Base-by-base conservation (phyloP, 1,140 invertebrate species). In the Tetramorium alpestre region DNA sequence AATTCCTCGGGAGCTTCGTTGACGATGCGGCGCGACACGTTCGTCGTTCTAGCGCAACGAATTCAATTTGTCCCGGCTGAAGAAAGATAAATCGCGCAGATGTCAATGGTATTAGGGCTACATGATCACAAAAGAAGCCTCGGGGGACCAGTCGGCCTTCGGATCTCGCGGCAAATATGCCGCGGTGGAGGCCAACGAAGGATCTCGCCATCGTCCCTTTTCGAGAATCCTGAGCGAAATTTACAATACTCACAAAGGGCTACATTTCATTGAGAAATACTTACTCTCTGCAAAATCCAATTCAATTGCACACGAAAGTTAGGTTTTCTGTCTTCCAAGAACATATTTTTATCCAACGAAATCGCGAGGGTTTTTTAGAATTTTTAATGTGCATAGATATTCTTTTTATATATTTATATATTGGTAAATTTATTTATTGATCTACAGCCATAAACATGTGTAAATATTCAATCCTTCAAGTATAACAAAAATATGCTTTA, bases 51-150 rank as follows among this genome's bases (percentile, higher is more conserved):
- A 56, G 51, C 69, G 69, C 72, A 76, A 65, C 81, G 86, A 92
- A 93, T 93, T 92, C 85, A 92, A 93, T 92, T 93, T 91, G 90
- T 93, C 87, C 77, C 78, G 93, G 90, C 91, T 93, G 92, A 92
- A 94, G 94, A 94, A 94, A 95, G 94, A 95, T 94, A 95, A 95
- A 94, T 94, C 94, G 94, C 93, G 90, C 91, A 94, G 94, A 95
- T 94, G 94, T 95, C 94, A 95, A 94, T 92, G 91, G 92, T 94
- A 95, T 89, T 92, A 94, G 94, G 94, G 51, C 85, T 87, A 65
- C 88, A 94, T 89, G 80, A 80, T 11, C 11, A 5, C 18, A 64
- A 54, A 28, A 58, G 58, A 75, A 85, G 78, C 70, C 60, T 78
- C 78, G 58, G 18, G 41, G 60, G 60, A 1, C 60, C 58, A 28